Conservation (phyloP, 1,140 invertebrate genomes). For the Monochamus saltuarius region DNA sequence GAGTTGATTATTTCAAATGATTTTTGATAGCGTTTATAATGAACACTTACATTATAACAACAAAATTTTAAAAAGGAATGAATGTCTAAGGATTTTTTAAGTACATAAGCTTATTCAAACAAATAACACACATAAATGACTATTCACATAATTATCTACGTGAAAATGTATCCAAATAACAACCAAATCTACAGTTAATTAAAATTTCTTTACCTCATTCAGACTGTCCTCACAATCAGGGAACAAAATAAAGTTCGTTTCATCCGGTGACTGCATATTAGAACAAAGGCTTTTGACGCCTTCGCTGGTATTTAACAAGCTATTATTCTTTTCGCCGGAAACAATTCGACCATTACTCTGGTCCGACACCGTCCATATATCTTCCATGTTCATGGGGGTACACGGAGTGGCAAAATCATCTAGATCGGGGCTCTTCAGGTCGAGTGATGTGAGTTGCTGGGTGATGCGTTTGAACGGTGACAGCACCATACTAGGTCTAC, state of each 20-base stretch:
- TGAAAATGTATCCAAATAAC: no score
- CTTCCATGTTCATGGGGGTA: constrained; percentile 61
- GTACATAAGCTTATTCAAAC: no score
- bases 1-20: no score
- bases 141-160: no score
- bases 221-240: constrained; percentile 49
- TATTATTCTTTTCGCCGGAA: constrained; percentile 8
- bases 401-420: constrained; percentile 72
- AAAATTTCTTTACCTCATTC: constrained; percentile 24
- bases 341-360: constrained; percentile 16
- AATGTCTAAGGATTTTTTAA: no score
- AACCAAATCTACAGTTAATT: no score
- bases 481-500: constrained; percentile 55
- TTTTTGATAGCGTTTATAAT: no score
- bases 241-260: constrained; percentile 54
- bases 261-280: constrained; percentile 45
- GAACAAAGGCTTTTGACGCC: constrained; percentile 47
- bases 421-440: constrained; percentile 68
- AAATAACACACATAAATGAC: no score
- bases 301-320: constrained; percentile 45
- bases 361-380: constrained; percentile 55
- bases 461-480: constrained; percentile 76
- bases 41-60: no score
- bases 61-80: no score
- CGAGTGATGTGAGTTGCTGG: constrained; percentile 69